Percentiles rank a stretch among this genome's conserved stretches.
Evolutionary conservation across 2,113 vertebrate species (phyloP).

Genomic region (Aix galericulata): DNA sequence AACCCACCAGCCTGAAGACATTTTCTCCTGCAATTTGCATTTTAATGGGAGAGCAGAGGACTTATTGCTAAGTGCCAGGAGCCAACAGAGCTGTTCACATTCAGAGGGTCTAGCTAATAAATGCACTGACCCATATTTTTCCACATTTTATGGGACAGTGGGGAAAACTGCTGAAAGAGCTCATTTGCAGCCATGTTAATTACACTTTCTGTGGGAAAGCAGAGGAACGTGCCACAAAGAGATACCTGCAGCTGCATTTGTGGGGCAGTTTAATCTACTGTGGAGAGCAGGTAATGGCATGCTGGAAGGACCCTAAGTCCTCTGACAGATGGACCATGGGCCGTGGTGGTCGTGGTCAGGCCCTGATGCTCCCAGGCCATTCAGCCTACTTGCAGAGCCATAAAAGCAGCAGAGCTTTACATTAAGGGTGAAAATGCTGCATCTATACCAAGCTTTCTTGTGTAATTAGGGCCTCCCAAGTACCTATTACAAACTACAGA

Average conservation of each 20-base stretch:
- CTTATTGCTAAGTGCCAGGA: conserved; percentile 56
- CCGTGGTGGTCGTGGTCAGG: background rate
- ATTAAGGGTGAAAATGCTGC: background rate
- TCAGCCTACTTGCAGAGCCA: background rate
- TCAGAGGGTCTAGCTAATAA: conserved; percentile 65
- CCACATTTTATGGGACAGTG: conserved; percentile 70
- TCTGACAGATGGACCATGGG: background rate
- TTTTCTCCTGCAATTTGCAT: conserved; percentile 53
- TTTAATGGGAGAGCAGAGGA: conserved; percentile 56
- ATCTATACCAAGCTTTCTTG: background rate
- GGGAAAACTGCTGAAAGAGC: conserved; percentile 66
- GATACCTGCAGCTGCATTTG: conserved; percentile 36
- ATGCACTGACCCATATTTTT: conserved; percentile 66
- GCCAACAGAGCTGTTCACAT: conserved; percentile 41
- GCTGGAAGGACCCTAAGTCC: background rate
- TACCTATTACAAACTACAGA: background rate
- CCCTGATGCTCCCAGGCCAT: background rate
- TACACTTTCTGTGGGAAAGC: conserved; percentile 51
- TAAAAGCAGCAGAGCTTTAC: background rate
- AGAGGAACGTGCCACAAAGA: conserved; percentile 17
- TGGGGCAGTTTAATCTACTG: conserved; percentile 12
- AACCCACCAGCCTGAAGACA: conserved; percentile 5
- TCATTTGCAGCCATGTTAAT: conserved; percentile 68
- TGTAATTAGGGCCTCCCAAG: conserved; percentile 28
- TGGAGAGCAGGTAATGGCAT: conserved; percentile 20